These are phyloP conservation scores for Selene dorsalis DNA, from an alignment of 2,797 vertebrate species.

Conservation along the genomic window DNA sequence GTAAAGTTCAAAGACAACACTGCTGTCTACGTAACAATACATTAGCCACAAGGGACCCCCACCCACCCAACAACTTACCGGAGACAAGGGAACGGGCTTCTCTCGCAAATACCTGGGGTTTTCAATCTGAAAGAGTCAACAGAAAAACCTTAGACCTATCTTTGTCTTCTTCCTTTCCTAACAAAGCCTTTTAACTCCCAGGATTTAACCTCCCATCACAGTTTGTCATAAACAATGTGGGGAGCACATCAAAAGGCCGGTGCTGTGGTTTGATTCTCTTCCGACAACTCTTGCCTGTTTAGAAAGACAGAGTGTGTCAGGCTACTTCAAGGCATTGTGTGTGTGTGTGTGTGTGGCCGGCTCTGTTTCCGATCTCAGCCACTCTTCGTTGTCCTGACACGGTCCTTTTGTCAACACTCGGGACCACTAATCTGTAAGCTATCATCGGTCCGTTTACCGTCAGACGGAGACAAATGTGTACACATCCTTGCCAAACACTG, in stretches of 20 bases:
- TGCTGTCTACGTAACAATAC: conserved; percentile 24
- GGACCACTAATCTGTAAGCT: conserved; percentile 77
- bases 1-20: conserved; percentile 32
- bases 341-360: conserved; percentile 73
- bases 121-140: conserved; percentile 88
- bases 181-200: conserved; percentile 61
- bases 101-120: conserved; percentile 93
- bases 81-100: conserved; percentile 86
- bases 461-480: conserved; percentile 66
- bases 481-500: conserved; percentile 66
- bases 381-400: conserved; percentile 55
- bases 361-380: conserved; percentile 69
- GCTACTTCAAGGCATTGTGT: conserved; percentile 75
- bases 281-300: conserved; percentile 78
- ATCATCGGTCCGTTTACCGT: conserved; percentile 65
- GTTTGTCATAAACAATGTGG: conserved; percentile 80
- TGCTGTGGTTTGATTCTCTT: conserved; percentile 71
- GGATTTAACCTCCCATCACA: conserved; percentile 62
- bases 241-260: conserved; percentile 79
- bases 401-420: conserved; percentile 77
- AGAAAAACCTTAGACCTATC: conserved; percentile 56
- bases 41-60: conserved; percentile 16
- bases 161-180: conserved; percentile 42
- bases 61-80: conserved; percentile 83
- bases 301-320: conserved; percentile 69